phyloP scores from a whole-genome alignment of 2,113 vertebrate genomes.

The Chunga burmeisteri region DNA sequence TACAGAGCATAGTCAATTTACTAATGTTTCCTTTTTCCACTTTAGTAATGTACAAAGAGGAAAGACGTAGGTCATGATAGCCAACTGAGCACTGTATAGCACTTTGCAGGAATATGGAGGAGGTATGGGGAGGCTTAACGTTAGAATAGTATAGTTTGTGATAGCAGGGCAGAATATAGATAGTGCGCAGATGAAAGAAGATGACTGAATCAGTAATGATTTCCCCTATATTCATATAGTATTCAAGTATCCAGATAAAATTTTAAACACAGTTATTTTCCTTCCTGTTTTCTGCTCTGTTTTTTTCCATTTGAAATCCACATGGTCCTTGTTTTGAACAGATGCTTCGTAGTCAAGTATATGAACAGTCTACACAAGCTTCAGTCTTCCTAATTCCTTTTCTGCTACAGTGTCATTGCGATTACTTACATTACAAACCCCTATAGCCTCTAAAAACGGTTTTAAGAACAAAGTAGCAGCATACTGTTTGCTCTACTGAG shows the following conservation, averaged over 20 bases:
- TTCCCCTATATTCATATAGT: not conserved
- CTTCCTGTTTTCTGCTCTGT: not conserved
- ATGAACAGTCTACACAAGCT: not conserved
- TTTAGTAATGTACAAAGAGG: not conserved
- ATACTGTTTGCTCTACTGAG: not conserved
- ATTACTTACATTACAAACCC: not conserved
- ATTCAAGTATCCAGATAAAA: not conserved
- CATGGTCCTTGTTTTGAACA: not conserved
- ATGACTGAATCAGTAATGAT: not conserved
- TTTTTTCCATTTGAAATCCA: not conserved
- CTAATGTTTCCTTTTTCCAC: not conserved
- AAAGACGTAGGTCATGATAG: not conserved
- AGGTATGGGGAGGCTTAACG: not conserved
- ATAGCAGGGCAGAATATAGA: not conserved
- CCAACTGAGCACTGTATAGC: not conserved
- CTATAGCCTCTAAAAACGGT: not conserved
- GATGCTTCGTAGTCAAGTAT: not conserved
- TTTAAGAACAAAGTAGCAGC: not conserved
- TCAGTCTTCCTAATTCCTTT: not conserved
- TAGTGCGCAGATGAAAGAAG: not conserved
- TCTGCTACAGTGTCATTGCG: not conserved
- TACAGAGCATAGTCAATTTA: not conserved
- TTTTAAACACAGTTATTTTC: not conserved
- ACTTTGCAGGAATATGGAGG: not conserved
- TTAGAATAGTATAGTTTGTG: not conserved